Conservation (phyloP, 2,888 invertebrate genomes). For the Gandaritis pyraliata region DNA sequence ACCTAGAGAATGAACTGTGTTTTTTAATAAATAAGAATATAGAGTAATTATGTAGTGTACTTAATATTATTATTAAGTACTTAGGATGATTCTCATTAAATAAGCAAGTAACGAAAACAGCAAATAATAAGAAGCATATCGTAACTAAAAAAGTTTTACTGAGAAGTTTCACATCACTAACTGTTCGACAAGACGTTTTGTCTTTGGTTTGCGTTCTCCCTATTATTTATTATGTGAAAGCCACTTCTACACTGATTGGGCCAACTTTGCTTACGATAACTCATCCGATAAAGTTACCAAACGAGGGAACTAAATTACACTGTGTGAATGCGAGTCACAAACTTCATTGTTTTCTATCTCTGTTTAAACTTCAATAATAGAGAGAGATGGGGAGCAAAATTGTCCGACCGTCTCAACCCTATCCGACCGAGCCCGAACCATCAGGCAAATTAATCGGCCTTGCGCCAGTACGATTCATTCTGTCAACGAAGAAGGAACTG, state of each 20-base stretch:
- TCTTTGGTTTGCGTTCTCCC: no score
- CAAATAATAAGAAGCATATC: no score
- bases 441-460: conserved; percentile 22
- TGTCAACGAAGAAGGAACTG: neutral
- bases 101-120: no score
- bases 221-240: no score
- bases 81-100: no score
- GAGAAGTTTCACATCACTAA: no score
- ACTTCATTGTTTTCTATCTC: conserved; percentile 5
- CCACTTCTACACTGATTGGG: neutral
- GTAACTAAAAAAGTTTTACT: no score
- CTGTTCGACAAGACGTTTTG: no score
- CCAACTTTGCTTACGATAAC: conserved; percentile 9
- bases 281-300: conserved; percentile 3
- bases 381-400: conserved; percentile 12
- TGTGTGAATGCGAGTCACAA: neutral
- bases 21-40: no score
- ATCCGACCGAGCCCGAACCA: conserved; percentile 19
- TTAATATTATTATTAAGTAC: no score
- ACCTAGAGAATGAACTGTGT: no score
- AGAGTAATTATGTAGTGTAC: no score
- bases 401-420: conserved; percentile 7
- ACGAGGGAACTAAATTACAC: neutral
- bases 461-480: conserved; percentile 35
- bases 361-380: neutral